Evolutionary conservation across 2,113 vertebrate species (phyloP).

Genomic region (Perccottus glenii): DNA sequence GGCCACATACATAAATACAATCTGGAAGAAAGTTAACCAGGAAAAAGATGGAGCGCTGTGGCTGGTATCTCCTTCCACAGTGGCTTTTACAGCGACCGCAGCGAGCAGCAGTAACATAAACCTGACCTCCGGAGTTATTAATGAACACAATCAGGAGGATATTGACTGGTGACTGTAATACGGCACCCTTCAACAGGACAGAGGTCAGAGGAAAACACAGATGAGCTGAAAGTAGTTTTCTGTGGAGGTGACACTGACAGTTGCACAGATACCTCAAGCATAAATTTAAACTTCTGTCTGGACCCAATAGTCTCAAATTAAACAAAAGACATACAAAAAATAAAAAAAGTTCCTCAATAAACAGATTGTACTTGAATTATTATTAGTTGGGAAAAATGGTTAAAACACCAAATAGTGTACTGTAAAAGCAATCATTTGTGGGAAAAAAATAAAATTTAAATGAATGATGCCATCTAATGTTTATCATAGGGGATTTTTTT

Average conservation of each 20-base stretch:
- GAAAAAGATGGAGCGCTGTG: neutral
- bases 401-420: too few relatives aligned
- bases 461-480: too few relatives aligned
- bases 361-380: too few relatives aligned
- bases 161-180: slow-evolving; percentile 60
- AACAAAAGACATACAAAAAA: too few relatives aligned
- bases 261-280: too few relatives aligned
- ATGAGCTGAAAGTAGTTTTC: slow-evolving; percentile 29
- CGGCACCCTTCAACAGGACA: slow-evolving; percentile 60
- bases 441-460: too few relatives aligned
- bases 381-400: too few relatives aligned
- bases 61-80: slow-evolving; percentile 1
- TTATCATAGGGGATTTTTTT: too few relatives aligned
- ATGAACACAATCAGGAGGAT: slow-evolving; percentile 46
- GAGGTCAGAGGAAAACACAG: slow-evolving; percentile 41
- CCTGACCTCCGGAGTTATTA: slow-evolving; percentile 58
- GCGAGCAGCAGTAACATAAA: slow-evolving; percentile 41
- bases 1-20: slow-evolving; percentile 15
- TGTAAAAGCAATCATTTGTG: too few relatives aligned
- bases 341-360: too few relatives aligned
- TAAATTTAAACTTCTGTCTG: too few relatives aligned
- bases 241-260: slow-evolving; percentile 24
- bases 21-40: slow-evolving; percentile 12
- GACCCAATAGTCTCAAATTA: too few relatives aligned
- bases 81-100: slow-evolving; percentile 34